phyloP scores from a whole-genome alignment of 1,140 invertebrate species.

The Drosophila simulans region DNA sequence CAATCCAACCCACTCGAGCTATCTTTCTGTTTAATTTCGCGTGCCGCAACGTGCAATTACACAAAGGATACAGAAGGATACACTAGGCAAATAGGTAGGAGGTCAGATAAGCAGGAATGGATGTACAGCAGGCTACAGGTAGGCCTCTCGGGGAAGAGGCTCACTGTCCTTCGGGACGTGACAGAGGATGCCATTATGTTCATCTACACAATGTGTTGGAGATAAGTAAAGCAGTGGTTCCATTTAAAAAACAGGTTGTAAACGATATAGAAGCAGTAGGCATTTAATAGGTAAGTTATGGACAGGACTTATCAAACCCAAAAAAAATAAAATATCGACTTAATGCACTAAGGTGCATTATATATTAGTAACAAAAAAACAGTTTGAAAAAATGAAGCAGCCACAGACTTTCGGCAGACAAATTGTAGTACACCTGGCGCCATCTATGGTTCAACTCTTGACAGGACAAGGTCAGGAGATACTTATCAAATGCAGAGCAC shows the following conservation, averaged over 20 bases:
- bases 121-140: neutral
- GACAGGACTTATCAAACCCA: neutral
- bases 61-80: slow-evolving; percentile 28
- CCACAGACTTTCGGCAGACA: neutral
- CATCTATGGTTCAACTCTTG: neutral
- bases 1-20: slow-evolving; percentile 2
- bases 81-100: neutral
- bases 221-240: neutral
- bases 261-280: neutral
- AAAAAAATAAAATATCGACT: too few species aligned
- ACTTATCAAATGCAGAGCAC: too few species aligned
- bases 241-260: neutral
- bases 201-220: too few species aligned
- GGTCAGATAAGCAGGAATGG: neutral
- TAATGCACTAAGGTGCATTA: too few species aligned
- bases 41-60: slow-evolving; percentile 75
- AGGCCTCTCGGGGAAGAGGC: slow-evolving; percentile 4
- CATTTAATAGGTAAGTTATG: neutral
- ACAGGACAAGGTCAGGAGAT: neutral
- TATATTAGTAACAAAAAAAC: too few species aligned
- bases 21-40: slow-evolving; percentile 70
- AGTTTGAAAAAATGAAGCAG: neutral
- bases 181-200: neutral
- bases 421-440: neutral
- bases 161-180: neutral